phyloP scores from a whole-genome alignment of 2,888 invertebrate species.

The Troglohyphantes excavatus region DNA sequence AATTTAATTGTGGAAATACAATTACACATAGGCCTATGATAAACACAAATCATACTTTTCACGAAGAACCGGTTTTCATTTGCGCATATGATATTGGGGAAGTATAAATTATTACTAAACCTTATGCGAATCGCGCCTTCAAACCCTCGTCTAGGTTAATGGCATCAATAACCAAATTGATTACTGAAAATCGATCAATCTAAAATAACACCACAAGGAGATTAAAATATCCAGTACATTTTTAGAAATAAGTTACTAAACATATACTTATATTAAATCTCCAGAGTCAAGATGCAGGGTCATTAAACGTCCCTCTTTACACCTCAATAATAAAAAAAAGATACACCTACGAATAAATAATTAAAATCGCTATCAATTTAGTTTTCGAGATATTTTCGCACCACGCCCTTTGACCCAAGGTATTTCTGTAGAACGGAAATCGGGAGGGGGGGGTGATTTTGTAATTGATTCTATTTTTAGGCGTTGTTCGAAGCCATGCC shows the following conservation, averaged over 20 bases:
- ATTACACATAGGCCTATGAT: too few relatives aligned
- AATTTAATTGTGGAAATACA: too few relatives aligned
- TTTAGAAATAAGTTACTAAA: background rate
- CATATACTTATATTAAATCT: background rate
- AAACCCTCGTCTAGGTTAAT: too few relatives aligned
- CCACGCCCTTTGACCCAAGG: conserved; percentile 61
- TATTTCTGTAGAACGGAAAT: conserved; percentile 9
- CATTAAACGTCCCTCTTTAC: background rate
- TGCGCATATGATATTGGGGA: too few relatives aligned
- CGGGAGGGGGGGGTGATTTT: conserved; percentile 3
- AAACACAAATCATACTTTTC: too few relatives aligned
- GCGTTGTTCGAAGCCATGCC: background rate
- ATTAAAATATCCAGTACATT: background rate
- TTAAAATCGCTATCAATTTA: conserved; percentile 44
- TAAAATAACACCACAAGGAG: background rate
- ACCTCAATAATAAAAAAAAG: conserved; percentile 11
- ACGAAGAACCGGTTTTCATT: too few relatives aligned
- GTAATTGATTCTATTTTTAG: conserved; percentile 73
- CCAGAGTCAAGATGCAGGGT: background rate
- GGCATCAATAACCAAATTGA: too few relatives aligned
- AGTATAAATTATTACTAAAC: too few relatives aligned
- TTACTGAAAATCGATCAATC: background rate
- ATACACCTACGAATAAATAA: conserved; percentile 30
- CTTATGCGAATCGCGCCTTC: too few relatives aligned
- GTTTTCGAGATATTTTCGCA: conserved; percentile 63